phyloP scores from a whole-genome alignment of 2,888 invertebrate genomes.

The Netelia inedita region DNA sequence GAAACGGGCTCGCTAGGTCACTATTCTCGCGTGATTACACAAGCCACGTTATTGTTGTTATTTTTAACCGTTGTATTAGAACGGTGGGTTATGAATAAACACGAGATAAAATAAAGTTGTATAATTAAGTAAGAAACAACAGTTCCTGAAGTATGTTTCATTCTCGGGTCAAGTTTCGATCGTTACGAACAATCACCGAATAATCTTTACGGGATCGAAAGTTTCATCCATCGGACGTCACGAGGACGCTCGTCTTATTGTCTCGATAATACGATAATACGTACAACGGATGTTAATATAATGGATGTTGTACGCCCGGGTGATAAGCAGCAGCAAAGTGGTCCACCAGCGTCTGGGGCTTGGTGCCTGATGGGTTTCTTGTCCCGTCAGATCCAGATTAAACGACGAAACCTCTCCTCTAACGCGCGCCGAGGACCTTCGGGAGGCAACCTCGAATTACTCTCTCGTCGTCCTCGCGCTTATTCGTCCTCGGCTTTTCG shows the following conservation, averaged over 20 bases:
- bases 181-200: too few species aligned
- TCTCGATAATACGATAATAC: not conserved
- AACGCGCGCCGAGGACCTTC: constrained; percentile 63
- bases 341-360: constrained; percentile 28
- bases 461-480: constrained; percentile 54
- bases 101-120: not conserved
- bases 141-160: too few species aligned
- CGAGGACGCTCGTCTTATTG: too few species aligned
- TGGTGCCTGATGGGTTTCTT: constrained; percentile 69
- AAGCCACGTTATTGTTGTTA: constrained; percentile 14
- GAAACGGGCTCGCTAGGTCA: constrained; percentile 39
- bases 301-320: constrained; percentile 40
- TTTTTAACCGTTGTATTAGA: not conserved
- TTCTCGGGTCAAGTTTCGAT: too few species aligned
- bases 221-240: too few species aligned
- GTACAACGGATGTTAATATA: not conserved
- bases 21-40: constrained; percentile 11
- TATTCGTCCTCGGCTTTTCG: constrained; percentile 58
- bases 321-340: constrained; percentile 73
- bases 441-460: constrained; percentile 60
- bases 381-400: constrained; percentile 76
- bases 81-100: not conserved
- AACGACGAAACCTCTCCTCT: constrained; percentile 57
- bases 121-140: too few species aligned
- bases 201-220: too few species aligned